Percentiles rank a stretch among this genome's conserved stretches.
Conservation (phyloP, 2,113 vertebrate species). For the Elanus axillaris region DNA sequence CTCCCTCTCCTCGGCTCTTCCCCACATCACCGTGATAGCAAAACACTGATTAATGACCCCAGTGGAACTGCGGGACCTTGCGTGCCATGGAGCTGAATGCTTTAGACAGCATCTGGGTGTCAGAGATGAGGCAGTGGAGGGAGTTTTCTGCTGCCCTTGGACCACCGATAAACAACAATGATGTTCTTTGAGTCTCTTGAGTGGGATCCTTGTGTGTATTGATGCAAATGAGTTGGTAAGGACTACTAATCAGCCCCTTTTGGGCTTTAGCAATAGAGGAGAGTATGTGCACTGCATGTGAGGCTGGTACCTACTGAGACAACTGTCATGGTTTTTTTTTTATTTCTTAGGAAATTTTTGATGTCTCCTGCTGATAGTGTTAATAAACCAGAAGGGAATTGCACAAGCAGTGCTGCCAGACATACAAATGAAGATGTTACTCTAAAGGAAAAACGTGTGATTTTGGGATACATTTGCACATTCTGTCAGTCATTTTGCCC, state of each 20-base stretch:
- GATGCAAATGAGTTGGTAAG: background rate
- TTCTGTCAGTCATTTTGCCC: background rate
- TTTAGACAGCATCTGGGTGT: background rate
- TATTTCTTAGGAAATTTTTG: background rate
- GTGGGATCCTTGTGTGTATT: background rate
- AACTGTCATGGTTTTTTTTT: background rate
- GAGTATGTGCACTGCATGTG: background rate
- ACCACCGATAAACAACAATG: background rate
- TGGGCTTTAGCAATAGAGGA: background rate
- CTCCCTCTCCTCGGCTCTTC: background rate
- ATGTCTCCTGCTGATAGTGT: background rate
- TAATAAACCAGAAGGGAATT: conserved; percentile 28
- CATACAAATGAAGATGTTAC: background rate
- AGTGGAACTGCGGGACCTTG: background rate
- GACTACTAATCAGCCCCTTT: background rate
- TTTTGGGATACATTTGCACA: background rate
- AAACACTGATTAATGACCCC: background rate
- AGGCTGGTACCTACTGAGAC: background rate
- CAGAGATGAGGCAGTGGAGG: background rate
- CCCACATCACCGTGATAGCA: background rate
- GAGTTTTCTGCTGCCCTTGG: background rate
- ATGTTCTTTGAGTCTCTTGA: background rate
- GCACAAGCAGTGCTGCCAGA: background rate
- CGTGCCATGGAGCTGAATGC: background rate
- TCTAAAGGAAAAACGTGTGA: background rate